Percentiles rank a stretch among this genome's conserved stretches.
Evolutionary conservation across 2,888 invertebrate species (phyloP).

Genomic region (Drosophila kambysellisi): DNA sequence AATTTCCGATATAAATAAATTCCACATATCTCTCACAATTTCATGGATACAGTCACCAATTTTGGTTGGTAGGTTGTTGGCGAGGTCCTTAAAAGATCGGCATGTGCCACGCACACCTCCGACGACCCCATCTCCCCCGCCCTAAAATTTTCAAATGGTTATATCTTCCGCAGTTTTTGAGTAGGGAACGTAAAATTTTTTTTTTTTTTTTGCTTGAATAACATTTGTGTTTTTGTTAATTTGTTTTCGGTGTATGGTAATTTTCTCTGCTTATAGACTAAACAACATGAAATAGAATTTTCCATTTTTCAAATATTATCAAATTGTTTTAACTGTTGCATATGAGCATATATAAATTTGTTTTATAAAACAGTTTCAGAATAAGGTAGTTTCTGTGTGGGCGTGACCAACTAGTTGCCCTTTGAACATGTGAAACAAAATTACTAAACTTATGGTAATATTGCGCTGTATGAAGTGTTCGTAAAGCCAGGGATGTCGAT

Average conservation of each 20-base stretch:
- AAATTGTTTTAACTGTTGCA: constrained; percentile 49
- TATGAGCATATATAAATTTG: constrained; percentile 43
- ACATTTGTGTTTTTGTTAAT: constrained; percentile 40
- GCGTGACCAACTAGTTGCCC: constrained; percentile 19
- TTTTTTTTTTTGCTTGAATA: constrained; percentile 53
- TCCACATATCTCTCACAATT: too few relatives aligned
- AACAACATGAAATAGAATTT: constrained; percentile 72
- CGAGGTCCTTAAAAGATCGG: too few relatives aligned
- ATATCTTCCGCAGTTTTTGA: too few relatives aligned
- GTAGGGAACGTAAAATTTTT: too few relatives aligned
- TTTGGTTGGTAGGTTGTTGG: too few relatives aligned
- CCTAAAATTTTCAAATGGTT: too few relatives aligned
- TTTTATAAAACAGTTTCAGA: constrained; percentile 54
- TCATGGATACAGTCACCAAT: too few relatives aligned
- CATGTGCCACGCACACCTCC: too few relatives aligned
- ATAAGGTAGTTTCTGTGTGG: constrained; percentile 55
- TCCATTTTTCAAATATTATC: constrained; percentile 37
- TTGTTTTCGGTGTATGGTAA: constrained; percentile 31
- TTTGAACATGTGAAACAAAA: constrained; percentile 50
- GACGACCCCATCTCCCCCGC: too few relatives aligned
- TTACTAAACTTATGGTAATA: constrained; percentile 74
- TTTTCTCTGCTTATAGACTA: constrained; percentile 68
- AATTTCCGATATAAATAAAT: too few relatives aligned
- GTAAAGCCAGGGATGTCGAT: constrained; percentile 25
- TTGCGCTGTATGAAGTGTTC: constrained; percentile 70